Evolutionary conservation across 2,888 invertebrate species (phyloP).

Genomic region (Caenorhabditis zanzibari): DNA sequence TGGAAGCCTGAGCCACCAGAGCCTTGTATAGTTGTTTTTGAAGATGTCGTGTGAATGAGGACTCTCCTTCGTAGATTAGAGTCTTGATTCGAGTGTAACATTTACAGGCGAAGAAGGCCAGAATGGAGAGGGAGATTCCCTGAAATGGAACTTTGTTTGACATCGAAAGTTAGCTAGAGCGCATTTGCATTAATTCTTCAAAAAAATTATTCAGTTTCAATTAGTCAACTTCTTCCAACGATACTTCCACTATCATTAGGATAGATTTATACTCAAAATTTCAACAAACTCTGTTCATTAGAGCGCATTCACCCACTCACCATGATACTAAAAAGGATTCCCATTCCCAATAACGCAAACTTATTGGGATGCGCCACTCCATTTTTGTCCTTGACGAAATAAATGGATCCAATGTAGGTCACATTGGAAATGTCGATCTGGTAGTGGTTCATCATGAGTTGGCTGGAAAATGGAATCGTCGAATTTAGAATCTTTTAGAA

Average conservation of each 20-base stretch:
- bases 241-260: not conserved
- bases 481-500: too few relatives aligned
- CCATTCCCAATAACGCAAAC: constrained; percentile 37
- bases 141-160: too few relatives aligned
- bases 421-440: constrained; percentile 25
- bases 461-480: constrained; percentile 9
- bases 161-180: too few relatives aligned
- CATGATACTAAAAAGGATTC: constrained; percentile 47
- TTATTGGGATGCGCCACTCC: constrained; percentile 2
- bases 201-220: not conserved
- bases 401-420: constrained; percentile 45
- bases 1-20: constrained; percentile 42
- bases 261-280: too few relatives aligned
- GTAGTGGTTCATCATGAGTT: constrained; percentile 23
- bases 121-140: constrained; percentile 49
- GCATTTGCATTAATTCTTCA: too few relatives aligned
- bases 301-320: constrained; percentile 5
- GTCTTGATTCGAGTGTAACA: constrained; percentile 41
- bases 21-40: constrained; percentile 50
- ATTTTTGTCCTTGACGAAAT: constrained; percentile 16
- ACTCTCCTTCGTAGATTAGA: constrained; percentile 52
- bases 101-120: constrained; percentile 34
- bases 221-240: too few relatives aligned
- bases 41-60: constrained; percentile 37
- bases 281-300: not conserved